phyloP scores from a whole-genome alignment of 2,113 vertebrate genomes.

The Eolophus roseicapilla region DNA sequence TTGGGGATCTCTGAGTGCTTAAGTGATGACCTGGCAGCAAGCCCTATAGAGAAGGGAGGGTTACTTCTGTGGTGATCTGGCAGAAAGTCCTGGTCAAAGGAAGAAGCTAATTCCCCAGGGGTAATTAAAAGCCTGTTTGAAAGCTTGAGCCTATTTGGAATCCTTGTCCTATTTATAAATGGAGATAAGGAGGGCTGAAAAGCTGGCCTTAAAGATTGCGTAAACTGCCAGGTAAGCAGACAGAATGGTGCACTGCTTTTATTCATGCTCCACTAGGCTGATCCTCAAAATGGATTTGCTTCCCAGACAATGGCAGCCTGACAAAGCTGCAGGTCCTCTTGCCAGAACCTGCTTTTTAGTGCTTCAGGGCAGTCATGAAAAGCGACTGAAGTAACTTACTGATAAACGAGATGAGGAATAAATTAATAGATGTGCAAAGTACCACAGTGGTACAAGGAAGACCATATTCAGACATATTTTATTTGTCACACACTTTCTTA shows the following conservation, averaged over 20 bases:
- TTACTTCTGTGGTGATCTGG: neutral
- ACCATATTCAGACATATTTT: neutral
- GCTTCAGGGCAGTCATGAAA: neutral
- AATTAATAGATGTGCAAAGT: neutral
- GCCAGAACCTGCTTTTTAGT: neutral
- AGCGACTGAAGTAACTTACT: neutral
- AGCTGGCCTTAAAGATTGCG: neutral
- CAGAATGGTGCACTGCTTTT: neutral
- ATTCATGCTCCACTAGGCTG: neutral
- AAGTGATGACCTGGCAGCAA: neutral
- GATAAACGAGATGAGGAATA: neutral
- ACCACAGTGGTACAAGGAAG: neutral
- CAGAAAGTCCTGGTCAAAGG: neutral
- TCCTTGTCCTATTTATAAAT: constrained; percentile 20
- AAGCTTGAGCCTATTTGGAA: constrained; percentile 13
- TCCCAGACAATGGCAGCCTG: neutral
- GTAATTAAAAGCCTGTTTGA: constrained; percentile 1
- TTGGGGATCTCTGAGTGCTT: neutral
- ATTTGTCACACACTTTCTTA: neutral
- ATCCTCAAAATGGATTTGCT: constrained; percentile 34
- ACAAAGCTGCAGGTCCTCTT: neutral
- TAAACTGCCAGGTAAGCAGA: constrained; percentile 16
- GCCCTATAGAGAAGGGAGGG: neutral
- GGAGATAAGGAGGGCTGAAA: neutral
- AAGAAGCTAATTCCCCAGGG: neutral